Evolutionary conservation across 2,888 invertebrate genomes (phyloP), one percentile per base, ranked within the genome.

Genomic region (Trachelus troglodyta): DNA sequence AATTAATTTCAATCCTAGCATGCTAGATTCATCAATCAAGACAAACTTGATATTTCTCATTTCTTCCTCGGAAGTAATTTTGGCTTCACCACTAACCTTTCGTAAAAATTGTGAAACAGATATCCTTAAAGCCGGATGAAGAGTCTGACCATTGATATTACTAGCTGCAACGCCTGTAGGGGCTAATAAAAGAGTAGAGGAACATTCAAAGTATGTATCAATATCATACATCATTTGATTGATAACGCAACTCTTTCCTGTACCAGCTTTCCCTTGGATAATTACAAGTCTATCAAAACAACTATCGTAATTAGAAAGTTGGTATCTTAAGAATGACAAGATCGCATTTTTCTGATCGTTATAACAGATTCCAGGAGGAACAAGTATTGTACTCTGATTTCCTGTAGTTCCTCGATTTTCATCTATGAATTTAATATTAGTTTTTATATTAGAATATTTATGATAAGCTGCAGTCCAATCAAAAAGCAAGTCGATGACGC

Each of bases 191-290:
- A 76, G 76, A 33, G 69, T 31, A 76, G 76, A 76, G 76, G 35
- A 76, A 73, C 68, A 76, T 76, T 34, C 76, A 69, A 76, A 76
- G 76, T 69, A 69, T 76, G 76, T 76, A 76, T 69, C 69, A 76
- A 76, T n/a, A 69, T 76, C 76, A 76, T 76, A 76, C 76, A 76
- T 76, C 69, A 76, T 76, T 76, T 76, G 76, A 76, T 76, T 76
- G 69, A 69, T 71, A 76, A 76, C 69, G 69, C 76, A 69, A 76
- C 35, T 76, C 31, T 76, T 76, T 76, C 69, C 71, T 76, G 69
- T 76, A 69, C 76, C 76, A 76, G 76, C 11, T 76, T 76, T 69
- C 35, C 76, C 71, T 76, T 76, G 76, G 35, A 76, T 76, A 76
- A 76, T 76, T 76, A 76, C 34, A 33, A 69, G 31, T 69, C 76